A percentile compares a stretch with the other conserved stretches of the same genome.
Evolutionary conservation across 1,140 invertebrate species (phyloP).

Genomic region (Battus philenor): DNA sequence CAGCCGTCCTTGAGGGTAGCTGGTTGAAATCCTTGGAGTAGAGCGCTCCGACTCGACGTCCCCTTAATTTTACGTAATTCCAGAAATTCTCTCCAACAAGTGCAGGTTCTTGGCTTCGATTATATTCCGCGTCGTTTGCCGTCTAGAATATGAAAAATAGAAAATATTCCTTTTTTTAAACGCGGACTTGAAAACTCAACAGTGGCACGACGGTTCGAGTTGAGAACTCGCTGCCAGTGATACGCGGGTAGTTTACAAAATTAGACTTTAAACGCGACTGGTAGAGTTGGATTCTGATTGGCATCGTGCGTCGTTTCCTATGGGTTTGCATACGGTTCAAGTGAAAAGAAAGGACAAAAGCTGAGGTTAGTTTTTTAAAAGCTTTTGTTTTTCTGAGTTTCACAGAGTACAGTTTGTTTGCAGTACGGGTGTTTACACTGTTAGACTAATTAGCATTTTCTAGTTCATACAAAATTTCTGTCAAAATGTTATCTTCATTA

Average conservation of each 20-base stretch:
- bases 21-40: background rate
- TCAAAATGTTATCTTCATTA: too few relatives aligned
- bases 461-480: too few relatives aligned
- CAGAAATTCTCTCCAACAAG: conserved; percentile 5
- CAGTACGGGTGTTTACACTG: too few relatives aligned
- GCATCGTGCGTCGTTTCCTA: conserved; percentile 28
- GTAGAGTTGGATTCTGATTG: conserved; percentile 41
- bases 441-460: too few relatives aligned
- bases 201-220: conserved; percentile 18
- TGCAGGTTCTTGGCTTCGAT: conserved; percentile 10
- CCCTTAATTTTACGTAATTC: conserved; percentile 9
- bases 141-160: conserved; percentile 33
- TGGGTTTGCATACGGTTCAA: conserved; percentile 30
- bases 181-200: conserved; percentile 24
- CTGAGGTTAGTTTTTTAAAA: too few relatives aligned
- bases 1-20: conserved; percentile 3
- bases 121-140: conserved; percentile 21
- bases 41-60: background rate
- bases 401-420: too few relatives aligned
- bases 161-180: conserved; percentile 30
- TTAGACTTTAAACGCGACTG: conserved; percentile 24
- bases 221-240: conserved; percentile 21
- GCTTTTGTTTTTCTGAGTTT: too few relatives aligned
- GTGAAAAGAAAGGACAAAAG: conserved; percentile 19
- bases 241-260: conserved; percentile 21